These are phyloP conservation scores for Empidonax traillii DNA, from an alignment of 2,113 vertebrate species.

Conservation along the genomic window DNA sequence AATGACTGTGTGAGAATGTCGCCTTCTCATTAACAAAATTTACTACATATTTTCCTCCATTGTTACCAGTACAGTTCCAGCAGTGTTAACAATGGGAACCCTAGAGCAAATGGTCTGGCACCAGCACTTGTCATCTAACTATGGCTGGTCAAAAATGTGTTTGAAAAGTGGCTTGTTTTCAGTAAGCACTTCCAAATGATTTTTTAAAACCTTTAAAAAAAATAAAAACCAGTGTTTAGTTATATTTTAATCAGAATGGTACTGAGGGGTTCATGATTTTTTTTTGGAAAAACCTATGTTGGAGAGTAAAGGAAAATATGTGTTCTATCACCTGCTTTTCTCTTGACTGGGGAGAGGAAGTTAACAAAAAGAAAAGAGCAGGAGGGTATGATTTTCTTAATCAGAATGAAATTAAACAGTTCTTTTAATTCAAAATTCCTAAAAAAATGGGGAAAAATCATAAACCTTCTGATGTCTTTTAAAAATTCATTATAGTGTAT, in stretches of 20 bases:
- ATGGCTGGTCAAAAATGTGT: constrained; percentile 45
- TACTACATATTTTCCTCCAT: constrained; percentile 62
- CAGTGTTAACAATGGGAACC: constrained; percentile 65
- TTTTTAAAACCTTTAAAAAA: background rate
- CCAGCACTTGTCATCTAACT: constrained; percentile 57
- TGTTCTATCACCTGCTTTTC: background rate
- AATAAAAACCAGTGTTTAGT: background rate
- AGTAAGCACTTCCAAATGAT: constrained; percentile 19
- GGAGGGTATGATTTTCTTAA: background rate
- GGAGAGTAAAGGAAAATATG: background rate
- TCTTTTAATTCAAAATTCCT: background rate
- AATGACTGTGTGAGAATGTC: constrained; percentile 50
- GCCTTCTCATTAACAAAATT: constrained; percentile 58
- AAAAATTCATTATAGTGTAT: background rate
- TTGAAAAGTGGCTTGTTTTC: constrained; percentile 35
- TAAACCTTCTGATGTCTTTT: background rate
- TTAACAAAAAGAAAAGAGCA: background rate
- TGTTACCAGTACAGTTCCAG: constrained; percentile 51
- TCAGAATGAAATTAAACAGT: background rate
- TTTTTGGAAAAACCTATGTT: background rate
- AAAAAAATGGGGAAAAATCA: background rate
- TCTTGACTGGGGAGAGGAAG: background rate
- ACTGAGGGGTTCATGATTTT: background rate
- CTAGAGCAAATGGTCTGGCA: constrained; percentile 67
- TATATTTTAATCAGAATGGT: background rate